A percentile compares a stretch with the other conserved stretches of the same genome.
Conservation (phyloP, 2,797 vertebrate genomes). For the Babyrousa celebensis region DNA sequence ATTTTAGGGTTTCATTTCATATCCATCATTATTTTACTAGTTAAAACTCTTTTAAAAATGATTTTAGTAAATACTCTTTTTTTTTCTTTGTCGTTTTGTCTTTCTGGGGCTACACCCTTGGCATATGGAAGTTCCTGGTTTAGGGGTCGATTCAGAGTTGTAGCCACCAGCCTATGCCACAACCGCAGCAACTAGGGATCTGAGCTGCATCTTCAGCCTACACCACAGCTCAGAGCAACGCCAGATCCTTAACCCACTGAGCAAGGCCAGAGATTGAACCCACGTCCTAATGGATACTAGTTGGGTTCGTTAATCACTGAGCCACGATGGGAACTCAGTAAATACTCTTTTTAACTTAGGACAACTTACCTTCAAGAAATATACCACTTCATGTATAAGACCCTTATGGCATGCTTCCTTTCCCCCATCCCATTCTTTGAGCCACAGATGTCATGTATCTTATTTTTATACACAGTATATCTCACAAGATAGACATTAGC, state of each 20-base stretch:
- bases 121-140: too few relatives aligned
- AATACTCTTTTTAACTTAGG: neutral
- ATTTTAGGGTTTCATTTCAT: neutral
- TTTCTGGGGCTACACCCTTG: too few relatives aligned
- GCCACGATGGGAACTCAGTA: neutral
- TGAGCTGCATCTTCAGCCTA: too few relatives aligned
- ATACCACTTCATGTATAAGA: neutral
- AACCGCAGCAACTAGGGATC: too few relatives aligned
- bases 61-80: neutral
- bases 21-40: neutral
- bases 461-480: neutral
- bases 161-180: too few relatives aligned
- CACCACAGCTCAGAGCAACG: too few relatives aligned
- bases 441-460: neutral
- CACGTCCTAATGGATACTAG: too few relatives aligned
- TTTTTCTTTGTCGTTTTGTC: neutral
- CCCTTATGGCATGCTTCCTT: neutral
- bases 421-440: neutral
- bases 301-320: too few relatives aligned
- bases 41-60: neutral
- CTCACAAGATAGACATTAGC: neutral
- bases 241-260: too few relatives aligned
- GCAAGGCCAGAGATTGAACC: too few relatives aligned
- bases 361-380: neutral
- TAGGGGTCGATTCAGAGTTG: too few relatives aligned